Evolutionary conservation across 2,113 vertebrate species (phyloP), one percentile per base, ranked within the genome.

Genomic region (Rhizomys pruinosus): DNA sequence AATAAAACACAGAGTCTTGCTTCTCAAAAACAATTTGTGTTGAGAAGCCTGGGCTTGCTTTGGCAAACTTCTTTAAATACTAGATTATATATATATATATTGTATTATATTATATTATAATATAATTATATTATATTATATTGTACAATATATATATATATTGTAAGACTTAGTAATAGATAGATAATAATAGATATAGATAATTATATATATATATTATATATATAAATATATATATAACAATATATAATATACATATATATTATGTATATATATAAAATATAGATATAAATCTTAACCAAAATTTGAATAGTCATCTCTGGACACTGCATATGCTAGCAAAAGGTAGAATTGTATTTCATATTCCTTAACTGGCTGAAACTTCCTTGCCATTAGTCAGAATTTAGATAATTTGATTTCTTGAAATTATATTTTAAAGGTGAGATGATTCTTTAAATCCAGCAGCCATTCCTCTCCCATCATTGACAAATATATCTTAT

Each of bases 351-450:
- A 13, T 27, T 19, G 13, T 29, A 59, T 64, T 44, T 87, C 3
- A 39, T 57, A 74, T 39, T 91, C 22, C 39, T 73, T 52, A 34
- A 3, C 27, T 64, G 69, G 74, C 39, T 10, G 64, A 44, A 87
- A 63, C 17, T 37, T 19, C 32, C 22, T 89, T 17, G 0, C 7
- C 20, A 0, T 63, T 77, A 63, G 88, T 47, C 27, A 78, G 39
- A 76, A 78, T 90, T 66, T 64, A n/a, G 64, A 84, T 61, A 61
- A 84, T 89, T 69, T 66, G 55, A 74, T 82, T 74, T 61, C 44
- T 91, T 92, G 68, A 86, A 74, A 66, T 84, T 89, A 5, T 59
- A 47, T 61, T 93, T 93, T 77, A 84, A 90, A 68, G 77, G 66
- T 63, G 76, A 87, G 19, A 29, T 59, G n/a, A 42, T 42, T 91